Evolutionary conservation across 2,888 invertebrate genomes (phyloP).

Genomic region (Tupiocoris notatus): DNA sequence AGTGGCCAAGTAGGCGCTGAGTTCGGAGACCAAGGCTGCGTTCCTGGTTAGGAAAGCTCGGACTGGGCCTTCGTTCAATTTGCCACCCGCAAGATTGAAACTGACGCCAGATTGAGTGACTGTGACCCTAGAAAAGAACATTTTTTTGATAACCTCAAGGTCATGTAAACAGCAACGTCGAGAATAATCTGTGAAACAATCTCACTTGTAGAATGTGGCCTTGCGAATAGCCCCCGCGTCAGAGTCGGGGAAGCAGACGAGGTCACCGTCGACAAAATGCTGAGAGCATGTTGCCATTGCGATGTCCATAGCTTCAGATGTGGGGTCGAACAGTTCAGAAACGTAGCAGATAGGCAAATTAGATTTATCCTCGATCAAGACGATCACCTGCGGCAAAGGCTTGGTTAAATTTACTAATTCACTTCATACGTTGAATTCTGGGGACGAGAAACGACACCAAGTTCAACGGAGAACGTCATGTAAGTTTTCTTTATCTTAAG

Average conservation of each 20-base stretch:
- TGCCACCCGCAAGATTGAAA: constrained; percentile 9
- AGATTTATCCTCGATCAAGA: constrained; percentile 24
- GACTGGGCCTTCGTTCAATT: constrained; percentile 23
- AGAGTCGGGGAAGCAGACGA: constrained; percentile 20
- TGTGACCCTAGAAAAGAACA: background rate
- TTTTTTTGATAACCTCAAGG: no score
- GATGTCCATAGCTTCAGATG: constrained; percentile 19
- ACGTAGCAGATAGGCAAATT: constrained; percentile 29
- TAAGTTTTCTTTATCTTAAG: no score
- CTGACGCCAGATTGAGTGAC: background rate
- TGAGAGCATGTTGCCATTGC: background rate
- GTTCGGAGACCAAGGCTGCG: background rate
- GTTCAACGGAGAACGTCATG: no score
- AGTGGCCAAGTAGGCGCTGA: background rate
- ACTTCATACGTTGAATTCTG: no score
- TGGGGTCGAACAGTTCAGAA: constrained; percentile 21
- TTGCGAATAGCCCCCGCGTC: background rate
- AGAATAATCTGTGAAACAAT: no score
- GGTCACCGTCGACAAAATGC: constrained; percentile 18
- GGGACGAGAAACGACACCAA: no score
- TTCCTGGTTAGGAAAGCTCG: constrained; percentile 10
- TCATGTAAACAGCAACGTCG: no score
- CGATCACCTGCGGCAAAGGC: constrained; percentile 6
- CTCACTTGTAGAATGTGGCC: constrained; percentile 11
- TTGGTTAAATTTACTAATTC: no score